phyloP scores from a whole-genome alignment of 1,140 invertebrate species.

The Drosophila miranda region DNA sequence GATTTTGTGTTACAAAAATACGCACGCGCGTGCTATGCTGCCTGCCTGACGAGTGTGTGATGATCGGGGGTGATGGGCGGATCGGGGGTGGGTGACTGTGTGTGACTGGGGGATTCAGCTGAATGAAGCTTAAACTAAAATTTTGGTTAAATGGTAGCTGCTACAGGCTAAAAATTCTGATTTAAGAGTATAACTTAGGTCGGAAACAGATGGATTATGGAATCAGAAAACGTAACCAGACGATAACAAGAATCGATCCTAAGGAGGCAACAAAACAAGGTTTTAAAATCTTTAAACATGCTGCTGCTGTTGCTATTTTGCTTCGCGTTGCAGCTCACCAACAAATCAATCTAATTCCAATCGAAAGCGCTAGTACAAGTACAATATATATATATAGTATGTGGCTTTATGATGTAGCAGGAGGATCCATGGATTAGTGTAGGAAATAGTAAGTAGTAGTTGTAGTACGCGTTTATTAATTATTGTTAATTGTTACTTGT shows the following conservation, averaged over 20 bases:
- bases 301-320: conserved; percentile 20
- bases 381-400: conserved; percentile 11
- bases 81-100: conserved; percentile 14
- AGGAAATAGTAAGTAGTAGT: conserved; percentile 20
- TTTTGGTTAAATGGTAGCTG: conserved; percentile 55
- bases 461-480: conserved; percentile 62
- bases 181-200: conserved; percentile 52
- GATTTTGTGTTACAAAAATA: conserved; percentile 66
- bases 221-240: conserved; percentile 41
- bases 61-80: conserved; percentile 6
- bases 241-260: conserved; percentile 51
- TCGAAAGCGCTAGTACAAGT: conserved; percentile 57
- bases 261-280: conserved; percentile 30
- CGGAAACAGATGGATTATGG: conserved; percentile 37
- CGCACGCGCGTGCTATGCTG: conserved; percentile 27
- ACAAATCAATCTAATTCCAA: conserved; percentile 38
- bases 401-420: too few relatives aligned
- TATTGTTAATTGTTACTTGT: conserved; percentile 67
- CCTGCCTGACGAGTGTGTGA: conserved; percentile 29
- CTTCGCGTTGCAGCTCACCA: conserved; percentile 15
- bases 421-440: too few relatives aligned
- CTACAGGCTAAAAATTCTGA: conserved; percentile 48
- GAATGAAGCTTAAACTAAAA: conserved; percentile 60
- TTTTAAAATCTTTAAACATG: conserved; percentile 53
- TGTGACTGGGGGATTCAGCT: conserved; percentile 39